Evolutionary conservation across 2,797 vertebrate genomes (phyloP).

Genomic region (Gorsachius magnificus): DNA sequence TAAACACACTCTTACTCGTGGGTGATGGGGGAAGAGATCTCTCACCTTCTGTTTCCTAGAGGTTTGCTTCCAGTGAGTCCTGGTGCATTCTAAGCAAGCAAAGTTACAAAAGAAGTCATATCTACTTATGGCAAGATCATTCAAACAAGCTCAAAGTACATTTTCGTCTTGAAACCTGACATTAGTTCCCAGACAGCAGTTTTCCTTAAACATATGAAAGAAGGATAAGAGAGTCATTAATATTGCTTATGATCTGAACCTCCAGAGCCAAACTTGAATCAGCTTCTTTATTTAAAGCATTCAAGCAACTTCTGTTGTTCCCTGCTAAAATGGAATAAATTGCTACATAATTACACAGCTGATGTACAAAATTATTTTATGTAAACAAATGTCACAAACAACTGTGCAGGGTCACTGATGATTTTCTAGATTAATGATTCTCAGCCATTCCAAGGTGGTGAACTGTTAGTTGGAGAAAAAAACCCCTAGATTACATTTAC

Average conservation of each 20-base stretch:
- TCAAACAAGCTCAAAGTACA: background rate
- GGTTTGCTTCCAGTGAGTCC: background rate
- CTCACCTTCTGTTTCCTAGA: background rate
- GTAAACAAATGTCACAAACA: background rate
- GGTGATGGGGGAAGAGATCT: background rate
- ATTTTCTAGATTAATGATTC: background rate
- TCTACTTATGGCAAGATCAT: background rate
- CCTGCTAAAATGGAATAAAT: background rate
- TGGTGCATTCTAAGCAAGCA: background rate
- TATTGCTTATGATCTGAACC: background rate
- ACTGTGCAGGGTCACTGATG: background rate
- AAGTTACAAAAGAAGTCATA: background rate
- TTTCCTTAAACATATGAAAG: background rate
- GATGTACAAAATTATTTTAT: background rate
- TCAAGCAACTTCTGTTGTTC: background rate
- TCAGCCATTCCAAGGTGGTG: background rate
- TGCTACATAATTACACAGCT: background rate
- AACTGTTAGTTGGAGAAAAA: background rate
- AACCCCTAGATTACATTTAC: background rate
- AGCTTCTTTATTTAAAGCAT: background rate
- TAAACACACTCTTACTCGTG: background rate
- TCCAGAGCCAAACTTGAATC: background rate
- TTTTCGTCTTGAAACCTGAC: background rate
- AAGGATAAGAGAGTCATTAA: background rate
- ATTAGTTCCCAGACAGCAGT: background rate